Evolutionary conservation across 2,888 invertebrate species (phyloP), one percentile per base, ranked within the genome.

Genomic region (Orchestes rusci): DNA sequence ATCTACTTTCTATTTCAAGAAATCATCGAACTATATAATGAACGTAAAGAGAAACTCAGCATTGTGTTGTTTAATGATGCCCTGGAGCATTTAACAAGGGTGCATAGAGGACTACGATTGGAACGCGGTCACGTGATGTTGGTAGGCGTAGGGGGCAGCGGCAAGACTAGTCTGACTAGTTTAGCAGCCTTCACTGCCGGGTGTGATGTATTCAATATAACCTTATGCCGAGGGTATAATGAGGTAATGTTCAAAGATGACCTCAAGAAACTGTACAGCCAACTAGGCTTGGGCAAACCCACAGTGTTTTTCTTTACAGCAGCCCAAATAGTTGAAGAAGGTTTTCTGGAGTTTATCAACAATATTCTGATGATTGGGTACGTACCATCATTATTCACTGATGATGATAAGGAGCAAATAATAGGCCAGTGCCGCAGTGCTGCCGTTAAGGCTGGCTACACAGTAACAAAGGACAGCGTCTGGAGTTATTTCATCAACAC

Each of bases 61-160:
- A 74, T 94, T 52, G 91, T 94, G 0, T 71, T 94, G 16, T 94
- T 94, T 63, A 88, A 94, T 61, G 92, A 93, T 62, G 93, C 91
- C 30, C 68, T 94, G 38, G 92, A 94, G 61, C 93, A 95, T 66
- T 64, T 94, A 59, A 93, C 90, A 0, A 75, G 93, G 33, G 77
- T 91, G 8, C 92, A 93, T 57, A 80, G 94, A 16, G 82, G 84
- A 0, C 70, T 94, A 48, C 76, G 93, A 51, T 82, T 91, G 79
- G 77, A 84, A 60, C 72, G 82, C 51, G 92, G 92, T 0, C 89
- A 94, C 63, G 79, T 84, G 3, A 73, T 94, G 67, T 70, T 93
- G 29, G 82, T 93, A 10, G 94, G 94, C 7, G 86, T 90, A 2
- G 91, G 90, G 2, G 93, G 94, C 15, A 82, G 87, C 56, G 94